Conservation (phyloP, 2,797 vertebrate genomes). For the Clarias fuscus region DNA sequence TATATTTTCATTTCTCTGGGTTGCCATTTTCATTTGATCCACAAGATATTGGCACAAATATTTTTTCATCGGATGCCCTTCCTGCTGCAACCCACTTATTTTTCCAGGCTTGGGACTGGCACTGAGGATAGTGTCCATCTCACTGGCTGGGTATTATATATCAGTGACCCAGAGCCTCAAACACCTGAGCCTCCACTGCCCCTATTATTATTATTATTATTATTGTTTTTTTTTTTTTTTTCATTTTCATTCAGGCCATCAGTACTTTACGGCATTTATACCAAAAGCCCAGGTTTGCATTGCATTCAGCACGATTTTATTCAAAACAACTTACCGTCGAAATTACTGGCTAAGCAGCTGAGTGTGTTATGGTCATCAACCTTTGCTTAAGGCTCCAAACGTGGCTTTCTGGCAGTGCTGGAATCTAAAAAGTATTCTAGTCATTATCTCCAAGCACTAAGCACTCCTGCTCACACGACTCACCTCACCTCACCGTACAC, state of each 20-base stretch:
- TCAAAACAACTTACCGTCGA: background rate
- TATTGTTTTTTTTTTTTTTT: background rate
- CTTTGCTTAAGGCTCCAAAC: slow-evolving; percentile 12
- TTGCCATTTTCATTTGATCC: too few species aligned
- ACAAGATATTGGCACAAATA: too few species aligned
- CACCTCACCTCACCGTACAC: background rate
- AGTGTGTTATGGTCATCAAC: background rate
- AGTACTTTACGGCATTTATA: background rate
- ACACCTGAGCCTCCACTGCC: too few species aligned
- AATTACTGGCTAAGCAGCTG: background rate
- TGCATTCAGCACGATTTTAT: background rate
- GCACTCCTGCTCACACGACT: slow-evolving; percentile 12
- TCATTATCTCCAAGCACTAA: background rate
- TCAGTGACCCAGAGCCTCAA: too few species aligned
- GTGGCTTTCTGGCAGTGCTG: background rate
- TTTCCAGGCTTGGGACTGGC: too few species aligned
- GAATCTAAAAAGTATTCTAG: slow-evolving; percentile 4
- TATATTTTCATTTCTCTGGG: too few species aligned
- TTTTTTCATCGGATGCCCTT: too few species aligned
- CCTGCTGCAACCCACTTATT: too few species aligned
- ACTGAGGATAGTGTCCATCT: too few species aligned
- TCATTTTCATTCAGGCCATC: background rate
- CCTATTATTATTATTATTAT: too few species aligned
- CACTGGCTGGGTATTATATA: too few species aligned
- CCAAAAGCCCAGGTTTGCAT: background rate